Base-by-base conservation (phyloP, 2,888 invertebrate genomes). In the Strigamia transsilvanica region DNA sequence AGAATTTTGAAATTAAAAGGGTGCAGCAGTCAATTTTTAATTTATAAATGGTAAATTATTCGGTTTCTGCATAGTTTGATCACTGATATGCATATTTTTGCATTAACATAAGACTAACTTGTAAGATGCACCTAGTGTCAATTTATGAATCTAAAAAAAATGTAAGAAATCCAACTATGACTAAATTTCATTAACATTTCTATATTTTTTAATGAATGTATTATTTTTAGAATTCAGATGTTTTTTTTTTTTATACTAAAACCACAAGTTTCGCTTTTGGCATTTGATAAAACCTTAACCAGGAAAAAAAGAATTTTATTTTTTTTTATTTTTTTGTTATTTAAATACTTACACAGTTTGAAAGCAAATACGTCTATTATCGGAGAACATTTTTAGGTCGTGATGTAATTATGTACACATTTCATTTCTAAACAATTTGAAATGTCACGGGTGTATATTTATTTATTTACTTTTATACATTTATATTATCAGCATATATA, bases 401-500 rank as follows among this genome's bases (percentile, higher is more conserved):
- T 73, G 73, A 73, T 73, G 73, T 73, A 73, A 73, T 73, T 73
- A 32, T 73, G 73, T 73, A 73, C 73, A 73, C 32, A 73, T 15
- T 32, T 73, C 27, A 51, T 51, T 32, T 73, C 27, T 73, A 73
- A 32, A 27, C 27, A 73, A 32, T 32, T 73, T 56, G 18, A 56
- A 56, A 56, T 56, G 56, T 73, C 73, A 73, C 27, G 73, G 23
- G 27, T 32, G 12, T 32, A 12, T 10, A 23, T 27, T 56, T 56
- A n/a, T 56, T 56, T 56, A 18, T 73, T n/a, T 32, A 5, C 7
- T 73, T n/a, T 27, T 23, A 2, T 12, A 2, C 13, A 2, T 32
- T 6, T 23, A 12, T 27, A 12, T 27, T 32, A 32, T 9, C n/a
- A 18, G 21, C n/a, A 3, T 56, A 21, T n/a, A 18, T 56, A 56